Base-by-base conservation (phyloP, 2,888 invertebrate genomes). In the Conchocele bisecta region DNA sequence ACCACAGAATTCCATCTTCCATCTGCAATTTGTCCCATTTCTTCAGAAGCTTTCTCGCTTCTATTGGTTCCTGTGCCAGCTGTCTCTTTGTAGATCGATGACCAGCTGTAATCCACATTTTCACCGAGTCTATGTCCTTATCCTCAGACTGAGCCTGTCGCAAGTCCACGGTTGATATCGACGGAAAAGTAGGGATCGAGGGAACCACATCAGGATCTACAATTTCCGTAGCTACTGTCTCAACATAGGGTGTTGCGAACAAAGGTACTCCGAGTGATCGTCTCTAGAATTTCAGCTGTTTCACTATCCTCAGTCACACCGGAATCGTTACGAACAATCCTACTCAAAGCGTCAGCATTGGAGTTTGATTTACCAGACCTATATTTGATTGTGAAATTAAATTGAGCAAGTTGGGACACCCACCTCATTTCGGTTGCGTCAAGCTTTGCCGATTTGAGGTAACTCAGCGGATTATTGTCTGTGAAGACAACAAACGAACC, bases 321-420 rank as follows among this genome's bases (percentile, higher is more conserved):
- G 31, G 3, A 11, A n/a, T 26, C 7, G 11, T 22, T 26, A 22
- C 33, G 51, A 51, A 17, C 28, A 51, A 41, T 28, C 17, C 60
- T 48, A 20, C 53, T 53, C 1, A 53, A 13, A 7, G 35, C 33
- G 22, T 53, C 53, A 1, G 35, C 53, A 33, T 7, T 35, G 7
- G 24, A 17, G 7, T 26, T 53, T 11, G 22, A 33, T n/a, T 33
- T 1, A 9, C 53, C 17, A 33, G 31, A 35, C 1, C 22, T 1
- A 26, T 53, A 53, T n/a, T 41, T 70, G 17, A 80, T 71, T 20
- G 41, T 53, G 42, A 82, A 61, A 42, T 79, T 57, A 35, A 79
- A 83, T 11, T 56, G 26, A 28, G 28, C 39, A 3, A 56, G 15
- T 24, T 41, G 56, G 1, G 39, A 33, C 7, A 33, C 17, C 46